phyloP scores from a whole-genome alignment of 2,888 invertebrate species.

The Hirtodrosophila cameraria region DNA sequence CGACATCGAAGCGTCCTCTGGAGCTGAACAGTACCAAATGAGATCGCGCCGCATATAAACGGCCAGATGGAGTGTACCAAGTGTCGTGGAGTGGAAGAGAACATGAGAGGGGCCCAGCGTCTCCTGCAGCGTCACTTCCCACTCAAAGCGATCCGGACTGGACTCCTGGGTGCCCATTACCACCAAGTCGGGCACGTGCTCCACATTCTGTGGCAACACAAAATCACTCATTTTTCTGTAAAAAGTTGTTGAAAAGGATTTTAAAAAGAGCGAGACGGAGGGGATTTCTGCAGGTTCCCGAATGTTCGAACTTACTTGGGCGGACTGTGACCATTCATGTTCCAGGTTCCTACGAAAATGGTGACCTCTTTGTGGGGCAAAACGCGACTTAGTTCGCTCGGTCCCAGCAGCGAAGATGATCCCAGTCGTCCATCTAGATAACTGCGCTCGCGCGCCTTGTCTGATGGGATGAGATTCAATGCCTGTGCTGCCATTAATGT shows the following conservation, averaged over 20 bases:
- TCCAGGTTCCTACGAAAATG: slow-evolving; percentile 97
- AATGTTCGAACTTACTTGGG: slow-evolving; percentile 87
- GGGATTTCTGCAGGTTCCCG: too few species aligned
- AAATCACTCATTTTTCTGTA: slow-evolving; percentile 93
- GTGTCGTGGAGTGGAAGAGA: slow-evolving; percentile 92
- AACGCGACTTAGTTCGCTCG: slow-evolving; percentile 93
- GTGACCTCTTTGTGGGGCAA: slow-evolving; percentile 93
- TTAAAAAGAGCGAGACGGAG: too few species aligned
- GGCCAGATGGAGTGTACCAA: slow-evolving; percentile 94
- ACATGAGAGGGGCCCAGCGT: slow-evolving; percentile 97
- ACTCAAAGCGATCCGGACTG: slow-evolving; percentile 92
- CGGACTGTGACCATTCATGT: slow-evolving; percentile 96
- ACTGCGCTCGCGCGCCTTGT: slow-evolving; percentile 92
- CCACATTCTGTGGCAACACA: slow-evolving; percentile 92
- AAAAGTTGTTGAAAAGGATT: background rate
- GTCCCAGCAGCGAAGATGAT: slow-evolving; percentile 92
- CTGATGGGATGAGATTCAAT: slow-evolving; percentile 91
- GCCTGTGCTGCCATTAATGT: slow-evolving; percentile 92
- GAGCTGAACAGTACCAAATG: slow-evolving; percentile 97
- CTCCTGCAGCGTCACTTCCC: slow-evolving; percentile 96
- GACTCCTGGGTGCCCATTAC: slow-evolving; percentile 98
- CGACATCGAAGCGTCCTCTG: slow-evolving; percentile 94
- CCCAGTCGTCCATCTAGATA: slow-evolving; percentile 92
- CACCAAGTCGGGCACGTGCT: slow-evolving; percentile 95
- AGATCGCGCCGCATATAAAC: slow-evolving; percentile 95